Conservation (phyloP, 2,888 invertebrate species). For the Caenorhabditis sp. region DNA sequence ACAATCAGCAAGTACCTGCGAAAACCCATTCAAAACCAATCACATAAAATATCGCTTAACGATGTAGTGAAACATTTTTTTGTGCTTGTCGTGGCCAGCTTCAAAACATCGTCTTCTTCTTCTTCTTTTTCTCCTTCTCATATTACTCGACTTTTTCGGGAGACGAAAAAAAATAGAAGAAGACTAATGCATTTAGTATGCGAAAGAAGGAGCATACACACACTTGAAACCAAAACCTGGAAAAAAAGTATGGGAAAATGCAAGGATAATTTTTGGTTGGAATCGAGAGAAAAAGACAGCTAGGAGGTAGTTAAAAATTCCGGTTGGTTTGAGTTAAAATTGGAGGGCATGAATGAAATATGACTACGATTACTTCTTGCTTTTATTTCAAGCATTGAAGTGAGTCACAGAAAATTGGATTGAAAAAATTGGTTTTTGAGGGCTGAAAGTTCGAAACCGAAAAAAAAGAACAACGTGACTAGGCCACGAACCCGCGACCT, state of each 20-base stretch:
- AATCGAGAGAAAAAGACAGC: neutral
- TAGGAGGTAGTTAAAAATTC: no score
- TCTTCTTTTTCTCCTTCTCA: slow-evolving; percentile 1
- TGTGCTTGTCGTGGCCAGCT: no score
- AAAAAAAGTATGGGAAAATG: neutral
- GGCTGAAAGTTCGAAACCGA: no score
- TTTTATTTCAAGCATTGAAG: no score
- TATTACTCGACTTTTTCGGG: neutral
- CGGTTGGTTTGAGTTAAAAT: no score
- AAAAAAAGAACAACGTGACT: no score
- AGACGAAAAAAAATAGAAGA: neutral
- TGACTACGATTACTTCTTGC: no score
- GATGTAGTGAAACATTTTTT: neutral
- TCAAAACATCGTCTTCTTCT: neutral
- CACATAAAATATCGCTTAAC: neutral
- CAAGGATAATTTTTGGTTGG: neutral
- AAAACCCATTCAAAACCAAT: neutral
- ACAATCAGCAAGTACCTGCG: no score
- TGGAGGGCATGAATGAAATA: no score
- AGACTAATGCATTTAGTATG: neutral
- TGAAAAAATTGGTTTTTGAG: no score
- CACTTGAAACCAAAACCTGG: neutral
- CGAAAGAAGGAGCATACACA: neutral
- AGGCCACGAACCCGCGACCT: no score
- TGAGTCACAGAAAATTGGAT: no score